Conservation (phyloP, 2,888 invertebrate species). For the Drosophila seclusa region DNA sequence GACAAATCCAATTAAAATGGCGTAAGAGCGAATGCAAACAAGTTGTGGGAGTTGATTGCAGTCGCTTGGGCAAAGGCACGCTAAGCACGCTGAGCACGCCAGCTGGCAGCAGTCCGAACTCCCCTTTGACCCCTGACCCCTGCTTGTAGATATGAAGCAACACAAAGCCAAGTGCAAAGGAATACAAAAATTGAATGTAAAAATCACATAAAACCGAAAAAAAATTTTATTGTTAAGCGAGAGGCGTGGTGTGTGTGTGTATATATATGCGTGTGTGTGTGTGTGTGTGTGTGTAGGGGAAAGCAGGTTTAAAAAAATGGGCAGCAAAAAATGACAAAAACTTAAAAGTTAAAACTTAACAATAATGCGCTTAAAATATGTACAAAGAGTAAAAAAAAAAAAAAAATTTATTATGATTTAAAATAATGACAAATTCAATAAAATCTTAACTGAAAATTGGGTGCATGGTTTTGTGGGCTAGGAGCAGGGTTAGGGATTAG, state of each 20-base stretch:
- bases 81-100: not conserved
- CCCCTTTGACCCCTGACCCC: conserved; percentile 2
- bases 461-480: not conserved
- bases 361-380: conserved; percentile 54
- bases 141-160: not conserved
- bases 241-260: not conserved
- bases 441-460: conserved; percentile 28
- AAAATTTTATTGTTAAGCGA: conserved; percentile 80
- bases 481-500: not conserved
- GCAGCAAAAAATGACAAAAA: conserved; percentile 37
- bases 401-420: not conserved
- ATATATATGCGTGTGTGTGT: not conserved
- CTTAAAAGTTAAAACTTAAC: conserved; percentile 66
- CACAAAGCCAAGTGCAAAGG: conserved; percentile 2
- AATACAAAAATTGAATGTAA: conserved; percentile 13
- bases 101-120: not conserved
- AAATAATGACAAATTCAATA: conserved; percentile 43
- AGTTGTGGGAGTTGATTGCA: conserved; percentile 19
- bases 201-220: conserved; percentile 57
- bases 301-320: conserved; percentile 19
- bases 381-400: conserved; percentile 48
- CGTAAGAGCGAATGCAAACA: conserved; percentile 10
- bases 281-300: conserved; percentile 2
- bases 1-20: conserved; percentile 30
- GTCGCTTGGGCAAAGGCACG: conserved; percentile 5